A percentile compares a stretch with the other conserved stretches of the same genome.
phyloP scores from a whole-genome alignment of 2,888 invertebrate species.

The Drosophila conformis region DNA sequence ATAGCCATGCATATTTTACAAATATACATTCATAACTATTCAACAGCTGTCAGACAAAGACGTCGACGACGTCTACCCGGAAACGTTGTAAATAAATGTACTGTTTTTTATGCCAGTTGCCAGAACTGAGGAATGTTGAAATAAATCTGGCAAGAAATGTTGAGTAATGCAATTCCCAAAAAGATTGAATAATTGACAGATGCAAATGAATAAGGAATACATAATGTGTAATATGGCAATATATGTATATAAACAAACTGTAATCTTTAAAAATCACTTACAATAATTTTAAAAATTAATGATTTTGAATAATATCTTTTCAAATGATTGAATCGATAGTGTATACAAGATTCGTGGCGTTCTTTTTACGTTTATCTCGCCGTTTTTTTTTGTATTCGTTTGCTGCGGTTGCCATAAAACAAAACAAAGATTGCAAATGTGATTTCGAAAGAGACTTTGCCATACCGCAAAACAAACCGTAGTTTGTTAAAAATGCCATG shows the following conservation, averaged over 20 bases:
- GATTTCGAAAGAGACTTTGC: slow-evolving; percentile 43
- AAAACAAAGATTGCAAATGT: slow-evolving; percentile 32
- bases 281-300: background rate
- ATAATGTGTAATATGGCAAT: background rate
- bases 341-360: slow-evolving; percentile 11
- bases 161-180: slow-evolving; percentile 4
- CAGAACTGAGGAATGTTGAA: slow-evolving; percentile 10
- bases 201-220: background rate
- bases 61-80: slow-evolving; percentile 8
- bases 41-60: slow-evolving; percentile 15
- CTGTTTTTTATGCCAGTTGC: slow-evolving; percentile 7
- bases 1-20: background rate
- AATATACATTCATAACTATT: slow-evolving; percentile 7
- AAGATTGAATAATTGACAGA: background rate
- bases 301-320: background rate
- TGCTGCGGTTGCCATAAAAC: slow-evolving; percentile 25
- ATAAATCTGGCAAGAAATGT: background rate
- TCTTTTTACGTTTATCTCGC: slow-evolving; percentile 4
- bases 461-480: slow-evolving; percentile 31
- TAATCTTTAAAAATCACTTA: background rate
- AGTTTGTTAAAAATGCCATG: slow-evolving; percentile 55
- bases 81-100: slow-evolving; percentile 12
- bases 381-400: slow-evolving; percentile 23
- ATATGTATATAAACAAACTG: background rate
- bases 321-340: background rate